Base-by-base conservation (phyloP, 2,888 invertebrate species). In the Pyrrhosoma nymphula region DNA sequence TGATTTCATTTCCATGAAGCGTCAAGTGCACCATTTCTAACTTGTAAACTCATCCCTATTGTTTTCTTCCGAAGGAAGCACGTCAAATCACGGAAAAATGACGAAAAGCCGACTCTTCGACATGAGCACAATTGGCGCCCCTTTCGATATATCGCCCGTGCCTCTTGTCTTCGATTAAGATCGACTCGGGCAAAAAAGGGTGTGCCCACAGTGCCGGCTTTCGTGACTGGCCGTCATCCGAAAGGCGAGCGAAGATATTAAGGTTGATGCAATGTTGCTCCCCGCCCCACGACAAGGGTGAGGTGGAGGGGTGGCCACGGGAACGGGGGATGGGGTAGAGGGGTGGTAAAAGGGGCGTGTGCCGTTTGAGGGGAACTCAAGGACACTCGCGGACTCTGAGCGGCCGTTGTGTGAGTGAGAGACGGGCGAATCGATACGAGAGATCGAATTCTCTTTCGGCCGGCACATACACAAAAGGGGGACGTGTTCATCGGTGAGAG, bases 141-240 rank as follows among this genome's bases (percentile, higher is more conserved):
- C 35, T 91, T n/a, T 93, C 47, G 93, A 93, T 93, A 23, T 47
- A 93, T 75, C 93, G 63, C 69, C 26, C 47, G 14, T 10, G 63
- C 20, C 93, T 63, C 39, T 30, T 23, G 20, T 56, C 56, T 91
- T 75, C 69, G 69, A 93, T 93, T 93, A 55, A 35, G 14, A 93
- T 93, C 93, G 69, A 91, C 20, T 89, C 23, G 63, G 63, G 91
- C 26, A 16, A 16, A 69, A 63, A 63, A 55, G 93, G 69, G 93
- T 69, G 93, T 69, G 63, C 91, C 63, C 63, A 18, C 35, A 39
- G 30, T 26, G 91, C 60, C 47, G 23, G 82, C 35, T 82, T 93
- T 93, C 93, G 93, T 93, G 93, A 93, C 93, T 93, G 14, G 63
- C 69, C 23, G 93, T 55, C 93, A 63, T 93, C 47, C 89, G 89